Base-by-base conservation (phyloP, 2,797 vertebrate species). In the Lateolabrax maculatus region DNA sequence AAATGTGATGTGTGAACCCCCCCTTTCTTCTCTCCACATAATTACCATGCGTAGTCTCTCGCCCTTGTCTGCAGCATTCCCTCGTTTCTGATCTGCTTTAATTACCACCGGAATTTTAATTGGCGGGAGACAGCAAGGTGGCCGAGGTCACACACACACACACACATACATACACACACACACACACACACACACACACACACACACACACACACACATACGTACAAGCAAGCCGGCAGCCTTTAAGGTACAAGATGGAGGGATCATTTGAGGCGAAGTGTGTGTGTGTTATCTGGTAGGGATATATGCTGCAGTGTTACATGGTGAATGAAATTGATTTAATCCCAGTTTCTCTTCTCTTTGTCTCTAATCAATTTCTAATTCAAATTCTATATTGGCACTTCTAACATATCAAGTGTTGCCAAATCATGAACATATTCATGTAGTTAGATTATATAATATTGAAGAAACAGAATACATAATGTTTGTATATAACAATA, bases 51-150 rank as follows among this genome's bases (percentile, higher is more conserved):
- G 16, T 87, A 90, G 91, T 88, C 90, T 93, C 92, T 93, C 91
- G 87, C 91, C 88, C 91, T 87, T 87, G 88, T 93, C 92, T 91
- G 91, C 83, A 86, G 90, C 88, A 84, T 85, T 92, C 90, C 91
- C 91, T 92, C 75, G 88, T 93, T 94, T 93, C 92, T 93, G 91
- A 92, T 94, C 90, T 89, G 89, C 89, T 92, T 94, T 95, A 95
- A 94, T 95, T 95, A 95, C 93, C 89, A 90, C 84, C 83, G 85
- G 93, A 95, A 93, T 95, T 95, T 94, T 95, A 95, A 95, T 95
- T 94, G 93, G 90, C 81, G 76, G 85, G 91, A 95, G 93, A 91
- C 89, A 84, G 83, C 79, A 86, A 94, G 92, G 93, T 93, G 93
- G 91, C 87, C 76, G 87, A 95, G 94, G 94, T 94, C 94, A 91